Evolutionary conservation across 2,797 vertebrate genomes (phyloP), one percentile per base, ranked within the genome.

Genomic region (Schizopygopsis malacanthus): DNA sequence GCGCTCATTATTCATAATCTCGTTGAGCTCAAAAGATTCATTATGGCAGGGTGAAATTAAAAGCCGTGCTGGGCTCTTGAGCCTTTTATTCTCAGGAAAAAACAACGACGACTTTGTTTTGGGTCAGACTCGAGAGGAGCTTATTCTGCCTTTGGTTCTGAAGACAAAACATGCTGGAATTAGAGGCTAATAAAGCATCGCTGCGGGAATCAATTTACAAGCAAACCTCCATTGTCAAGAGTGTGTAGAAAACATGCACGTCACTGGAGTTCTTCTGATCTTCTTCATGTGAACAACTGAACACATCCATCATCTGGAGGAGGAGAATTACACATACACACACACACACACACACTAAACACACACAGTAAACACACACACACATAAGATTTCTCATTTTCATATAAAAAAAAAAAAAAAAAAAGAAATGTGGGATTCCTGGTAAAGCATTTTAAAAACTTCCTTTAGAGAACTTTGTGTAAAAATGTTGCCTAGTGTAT

Each of bases 211-310:
- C 12, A 25, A 61, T 33, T 33, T 65, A 33, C 63, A 13, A 15
- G 2, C 2, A 65, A 63, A 63, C 61, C 61, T 63, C 4, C 61
- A 63, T 25, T n/a, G n/a, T 25, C 43, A 45, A 65, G 25, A 6
- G 28, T 2, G 2, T 25, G 59, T 2, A 63, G n/a, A 25, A n/a
- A 63, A 63, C 25, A n/a, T 63, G 59, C 59, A 28, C 59, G 33
- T 65, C 28, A 16, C 28, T 65, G 12, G 13, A 65, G 13, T 16
- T 65, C 25, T 65, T 15, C 63, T 65, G 43, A 45, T 45, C 43
- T 45, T 45, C 10, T 45, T 28, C 63, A 65, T 33, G 28, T 65
- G 91, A 94, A 70, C 67, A 28, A 28, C 28, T 18, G 65, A 33
- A 69, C 37, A 33, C 37, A 33, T 39, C 28, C 65, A 4, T 39